Evolutionary conservation across 2,113 vertebrate genomes (phyloP).

Genomic region (Istiophorus platypterus): DNA sequence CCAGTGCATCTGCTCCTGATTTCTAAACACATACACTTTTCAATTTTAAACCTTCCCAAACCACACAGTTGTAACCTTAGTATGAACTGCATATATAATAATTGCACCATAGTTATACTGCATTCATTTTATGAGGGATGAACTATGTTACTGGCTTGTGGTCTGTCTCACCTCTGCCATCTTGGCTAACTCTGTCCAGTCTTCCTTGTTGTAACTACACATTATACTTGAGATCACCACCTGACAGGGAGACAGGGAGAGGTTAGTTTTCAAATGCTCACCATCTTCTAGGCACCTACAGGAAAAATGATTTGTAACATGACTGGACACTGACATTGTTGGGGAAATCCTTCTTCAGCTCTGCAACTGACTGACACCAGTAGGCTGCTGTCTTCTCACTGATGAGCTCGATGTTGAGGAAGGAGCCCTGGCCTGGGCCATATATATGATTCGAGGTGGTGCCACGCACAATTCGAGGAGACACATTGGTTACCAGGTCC

Average conservation of each 20-base stretch:
- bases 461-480: slow-evolving; percentile 93
- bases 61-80: background rate
- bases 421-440: slow-evolving; percentile 92
- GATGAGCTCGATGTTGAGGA: slow-evolving; percentile 95
- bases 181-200: slow-evolving; percentile 90
- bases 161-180: slow-evolving; percentile 89
- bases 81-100: background rate
- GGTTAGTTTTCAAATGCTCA: background rate
- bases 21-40: slow-evolving; percentile 76
- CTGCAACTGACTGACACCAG: slow-evolving; percentile 90
- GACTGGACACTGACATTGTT: slow-evolving; percentile 80
- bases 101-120: background rate
- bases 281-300: background rate
- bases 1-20: slow-evolving; percentile 94
- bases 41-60: background rate
- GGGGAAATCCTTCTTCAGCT: slow-evolving; percentile 93
- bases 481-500: slow-evolving; percentile 96
- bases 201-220: slow-evolving; percentile 90
- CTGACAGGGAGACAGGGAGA: slow-evolving; percentile 69
- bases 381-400: slow-evolving; percentile 95
- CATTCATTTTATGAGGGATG: background rate
- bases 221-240: slow-evolving; percentile 94
- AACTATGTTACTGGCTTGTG: background rate
- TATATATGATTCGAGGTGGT: slow-evolving; percentile 90
- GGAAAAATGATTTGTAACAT: background rate